Percentiles rank a stretch among this genome's conserved stretches.
phyloP scores from a whole-genome alignment of 2,797 vertebrate genomes.

The Neosilurus hyrtlii region DNA sequence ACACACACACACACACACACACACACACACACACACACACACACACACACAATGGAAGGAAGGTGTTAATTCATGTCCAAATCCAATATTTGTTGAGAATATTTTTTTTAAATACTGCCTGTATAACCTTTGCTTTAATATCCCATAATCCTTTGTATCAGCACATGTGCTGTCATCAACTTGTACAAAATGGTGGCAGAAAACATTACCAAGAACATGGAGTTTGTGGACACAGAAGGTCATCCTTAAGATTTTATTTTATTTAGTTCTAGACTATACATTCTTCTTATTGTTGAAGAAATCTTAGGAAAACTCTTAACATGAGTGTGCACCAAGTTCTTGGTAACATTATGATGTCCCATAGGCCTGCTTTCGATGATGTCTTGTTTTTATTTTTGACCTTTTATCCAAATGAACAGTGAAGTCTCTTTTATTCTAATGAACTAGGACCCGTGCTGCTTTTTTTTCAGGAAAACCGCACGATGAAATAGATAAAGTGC shows the following conservation, averaged over 20 bases:
- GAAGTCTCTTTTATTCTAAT: too few species aligned
- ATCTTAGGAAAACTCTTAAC: neutral
- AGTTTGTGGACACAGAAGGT: neutral
- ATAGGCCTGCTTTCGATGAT: neutral
- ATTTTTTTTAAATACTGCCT: neutral
- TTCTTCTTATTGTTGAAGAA: neutral
- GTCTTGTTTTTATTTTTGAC: neutral
- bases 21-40: neutral
- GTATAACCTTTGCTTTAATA: neutral
- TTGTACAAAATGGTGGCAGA: neutral
- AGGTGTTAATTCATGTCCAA: neutral
- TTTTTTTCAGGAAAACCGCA: neutral
- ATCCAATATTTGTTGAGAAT: neutral
- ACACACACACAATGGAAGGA: neutral
- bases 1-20: slow-evolving; percentile 27
- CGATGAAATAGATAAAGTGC: neutral
- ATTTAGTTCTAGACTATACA: neutral
- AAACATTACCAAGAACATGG: neutral
- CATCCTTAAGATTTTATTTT: neutral
- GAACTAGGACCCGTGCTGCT: neutral
- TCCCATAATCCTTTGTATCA: neutral
- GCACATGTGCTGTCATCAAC: neutral
- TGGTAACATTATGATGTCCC: neutral
- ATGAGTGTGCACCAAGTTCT: neutral
- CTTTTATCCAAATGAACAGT: neutral